A percentile compares a stretch with the other conserved stretches of the same genome.
phyloP scores from a whole-genome alignment of 2,113 vertebrate species.

The Pimephales promelas region DNA sequence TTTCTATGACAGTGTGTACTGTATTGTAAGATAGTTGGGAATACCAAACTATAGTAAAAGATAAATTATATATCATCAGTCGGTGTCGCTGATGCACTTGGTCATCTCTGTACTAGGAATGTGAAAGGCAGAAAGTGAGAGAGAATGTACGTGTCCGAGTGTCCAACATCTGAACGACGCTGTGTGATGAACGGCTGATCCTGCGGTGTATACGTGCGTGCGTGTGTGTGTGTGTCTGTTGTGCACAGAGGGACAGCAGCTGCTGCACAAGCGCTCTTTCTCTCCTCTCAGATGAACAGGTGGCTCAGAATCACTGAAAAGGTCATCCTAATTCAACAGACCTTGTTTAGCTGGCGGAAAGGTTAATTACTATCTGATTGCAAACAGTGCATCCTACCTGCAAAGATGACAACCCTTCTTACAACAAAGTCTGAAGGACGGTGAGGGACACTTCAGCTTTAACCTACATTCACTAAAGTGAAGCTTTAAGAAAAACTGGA shows the following conservation, averaged over 20 bases:
- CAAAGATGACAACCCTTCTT: not conserved
- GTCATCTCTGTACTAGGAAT: too few species aligned
- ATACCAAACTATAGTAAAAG: not conserved
- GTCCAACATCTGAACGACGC: not conserved
- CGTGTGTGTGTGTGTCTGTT: not conserved
- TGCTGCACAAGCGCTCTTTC: not conserved
- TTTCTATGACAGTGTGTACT: not conserved
- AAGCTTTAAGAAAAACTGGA: conserved; percentile 40
- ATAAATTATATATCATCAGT: too few species aligned
- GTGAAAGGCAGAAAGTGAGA: too few species aligned
- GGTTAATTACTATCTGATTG: conserved; percentile 35
- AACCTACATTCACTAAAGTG: conserved; percentile 12
- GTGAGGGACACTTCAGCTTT: conserved; percentile 1
- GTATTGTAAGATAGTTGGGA: not conserved
- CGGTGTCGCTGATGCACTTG: not conserved
- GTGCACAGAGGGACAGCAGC: not conserved
- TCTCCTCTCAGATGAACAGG: conserved; percentile 19
- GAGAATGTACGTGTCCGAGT: not conserved
- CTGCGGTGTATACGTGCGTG: not conserved
- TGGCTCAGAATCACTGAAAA: conserved; percentile 25
- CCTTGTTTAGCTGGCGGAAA: conserved; percentile 41
- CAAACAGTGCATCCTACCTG: conserved; percentile 30
- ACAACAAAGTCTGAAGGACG: not conserved
- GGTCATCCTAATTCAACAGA: conserved; percentile 36
- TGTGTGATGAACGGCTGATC: conserved; percentile 10